Base-by-base conservation (phyloP, 2,113 vertebrate genomes). In the Zosterops pallidus region DNA sequence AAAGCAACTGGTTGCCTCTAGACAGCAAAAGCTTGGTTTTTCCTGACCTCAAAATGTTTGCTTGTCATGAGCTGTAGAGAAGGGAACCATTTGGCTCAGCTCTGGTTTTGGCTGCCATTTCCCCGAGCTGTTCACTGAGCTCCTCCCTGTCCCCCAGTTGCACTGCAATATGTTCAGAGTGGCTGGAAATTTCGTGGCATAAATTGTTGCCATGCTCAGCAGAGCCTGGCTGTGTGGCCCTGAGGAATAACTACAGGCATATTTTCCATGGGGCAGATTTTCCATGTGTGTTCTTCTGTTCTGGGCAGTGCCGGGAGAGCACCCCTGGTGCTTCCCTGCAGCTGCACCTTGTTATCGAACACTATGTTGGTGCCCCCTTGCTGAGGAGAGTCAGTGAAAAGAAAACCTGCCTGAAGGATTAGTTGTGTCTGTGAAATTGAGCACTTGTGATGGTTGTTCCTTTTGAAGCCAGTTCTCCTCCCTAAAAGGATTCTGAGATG, bases 281-380 rank as follows among this genome's bases (percentile, higher is more conserved):
- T 31, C n/a, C n/a, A 28, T 0, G 0, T 17, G 4, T 52, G 56
- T 35, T 44, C 9, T 60, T 37, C 33, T 18, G 31, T 6, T 37
- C n/a, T 52, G 2, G 28, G 33, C 70, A 22, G 23, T 24, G 35
- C 29, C 56, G 49, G 63, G n/a, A 37, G 37, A 41, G 19, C 57
- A 37, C 4, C 29, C 60, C 41, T 1, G 8, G 33, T 39, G 57
- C 53, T 24, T 9, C 16, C 4, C 57, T 52, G 53, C 47, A 50
- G 39, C 60, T 55, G 39, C 25, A 2, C 3, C 2, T 29, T 20
- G 35, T 44, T 22, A 10, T 19, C 4, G 1, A 67, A 3, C 60
- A 12, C 23, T 21, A 1, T 33, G 5, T 3, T 39, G 39, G 29
- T 11, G 9, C 33, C 71, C 76, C 11, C 52, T 53, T 44, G 39